These are phyloP conservation scores for Ormia ochracea DNA, from an alignment of 2,888 invertebrate species.

Conservation along the genomic window DNA sequence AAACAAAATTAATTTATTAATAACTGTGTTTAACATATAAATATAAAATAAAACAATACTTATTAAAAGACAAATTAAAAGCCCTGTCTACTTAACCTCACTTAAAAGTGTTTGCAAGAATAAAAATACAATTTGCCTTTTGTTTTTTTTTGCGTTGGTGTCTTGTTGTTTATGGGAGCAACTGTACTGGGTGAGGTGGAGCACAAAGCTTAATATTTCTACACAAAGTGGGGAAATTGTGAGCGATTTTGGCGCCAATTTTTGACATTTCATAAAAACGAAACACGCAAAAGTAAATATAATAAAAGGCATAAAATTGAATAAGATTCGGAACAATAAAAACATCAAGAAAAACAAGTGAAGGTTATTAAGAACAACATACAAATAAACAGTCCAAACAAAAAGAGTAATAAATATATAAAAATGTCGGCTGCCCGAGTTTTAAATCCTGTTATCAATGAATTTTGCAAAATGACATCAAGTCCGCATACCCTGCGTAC, in stretches of 20 bases:
- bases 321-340: conserved; percentile 55
- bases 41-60: neutral
- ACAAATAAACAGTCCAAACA: conserved; percentile 16
- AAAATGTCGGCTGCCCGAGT: conserved; percentile 71
- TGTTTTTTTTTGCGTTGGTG: conserved; percentile 16
- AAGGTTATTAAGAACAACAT: conserved; percentile 62
- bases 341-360: conserved; percentile 52
- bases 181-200: conserved; percentile 60
- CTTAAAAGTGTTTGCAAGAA: neutral
- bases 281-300: conserved; percentile 47
- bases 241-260: conserved; percentile 72
- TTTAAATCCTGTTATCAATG: conserved; percentile 71
- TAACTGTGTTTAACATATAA: neutral
- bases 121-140: neutral
- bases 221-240: conserved; percentile 63
- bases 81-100: conserved; percentile 41
- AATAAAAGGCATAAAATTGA: conserved; percentile 63
- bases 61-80: neutral
- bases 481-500: conserved; percentile 65
- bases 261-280: conserved; percentile 68
- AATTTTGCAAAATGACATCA: conserved; percentile 72
- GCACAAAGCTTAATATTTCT: conserved; percentile 52
- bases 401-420: no score
- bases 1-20: neutral
- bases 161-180: conserved; percentile 46